phyloP scores from a whole-genome alignment of 2,113 vertebrate genomes.

The Dascyllus trimaculatus region DNA sequence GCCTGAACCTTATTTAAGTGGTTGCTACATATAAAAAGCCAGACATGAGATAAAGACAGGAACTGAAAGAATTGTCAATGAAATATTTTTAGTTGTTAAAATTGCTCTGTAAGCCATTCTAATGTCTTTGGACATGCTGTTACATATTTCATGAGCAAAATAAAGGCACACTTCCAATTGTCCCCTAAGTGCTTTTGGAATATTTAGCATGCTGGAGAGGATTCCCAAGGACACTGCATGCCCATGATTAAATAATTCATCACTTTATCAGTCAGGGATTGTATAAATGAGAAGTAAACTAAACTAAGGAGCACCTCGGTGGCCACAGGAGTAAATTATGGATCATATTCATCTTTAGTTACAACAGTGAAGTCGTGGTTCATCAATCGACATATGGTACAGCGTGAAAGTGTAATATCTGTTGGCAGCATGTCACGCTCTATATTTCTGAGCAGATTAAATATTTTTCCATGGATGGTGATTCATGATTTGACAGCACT shows the following conservation, averaged over 20 bases:
- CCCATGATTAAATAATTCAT: conserved; percentile 2
- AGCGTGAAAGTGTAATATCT: conserved; percentile 27
- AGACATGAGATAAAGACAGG: not conserved
- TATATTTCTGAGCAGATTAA: conserved; percentile 40
- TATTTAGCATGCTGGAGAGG: conserved; percentile 12
- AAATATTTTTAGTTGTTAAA: not conserved
- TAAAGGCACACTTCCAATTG: conserved; percentile 10
- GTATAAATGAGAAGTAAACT: not conserved
- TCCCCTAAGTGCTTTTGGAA: conserved; percentile 20
- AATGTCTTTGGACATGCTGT: conserved; percentile 10
- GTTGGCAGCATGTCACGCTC: conserved; percentile 16
- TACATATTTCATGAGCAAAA: conserved; percentile 38
- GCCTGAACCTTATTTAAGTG: not conserved
- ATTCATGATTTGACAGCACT: conserved; percentile 28
- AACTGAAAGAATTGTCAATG: not conserved
- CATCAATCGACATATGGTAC: not conserved
- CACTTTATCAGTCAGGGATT: not conserved
- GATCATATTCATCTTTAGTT: not conserved
- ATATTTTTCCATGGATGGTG: conserved; percentile 3
- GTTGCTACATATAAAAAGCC: not conserved
- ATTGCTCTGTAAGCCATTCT: conserved; percentile 7
- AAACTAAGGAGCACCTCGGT: not conserved
- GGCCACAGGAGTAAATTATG: conserved; percentile 13
- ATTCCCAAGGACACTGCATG: conserved; percentile 12
- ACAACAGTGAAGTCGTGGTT: conserved; percentile 8